Base-by-base conservation (phyloP, 2,797 vertebrate species). In the Rhinella marina region DNA sequence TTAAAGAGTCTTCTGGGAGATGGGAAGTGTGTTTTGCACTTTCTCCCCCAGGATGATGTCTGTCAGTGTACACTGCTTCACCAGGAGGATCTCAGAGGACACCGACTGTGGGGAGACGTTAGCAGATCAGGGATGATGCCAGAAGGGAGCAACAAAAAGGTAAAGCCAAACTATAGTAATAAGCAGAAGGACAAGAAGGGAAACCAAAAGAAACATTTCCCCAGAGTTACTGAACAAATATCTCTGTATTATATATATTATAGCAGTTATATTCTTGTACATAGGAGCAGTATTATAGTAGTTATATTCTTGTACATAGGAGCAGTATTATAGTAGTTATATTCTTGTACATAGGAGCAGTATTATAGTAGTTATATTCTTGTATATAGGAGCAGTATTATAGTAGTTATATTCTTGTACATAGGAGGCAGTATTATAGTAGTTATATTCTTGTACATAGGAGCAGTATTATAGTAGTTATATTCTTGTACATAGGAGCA, bases 1-100 rank as follows among this genome's bases (percentile, higher is more conserved):
- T 89, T 89, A 89, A 82, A 72, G 72, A 86, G 59, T 73, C 84
- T 61, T 72, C 79, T 50, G 88, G 88, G 84, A 82, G 70, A 82
- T 82, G 66, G 59, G 29, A 29, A 82, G 84, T 80, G 76, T 84
- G 82, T 85, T 66, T 81, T 86, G 86, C 79, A 88, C 70, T 41
- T 68, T 66, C 50, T 77, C 78, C 84, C 87, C 29, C 10, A 72
- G 70, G 68, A 21, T 8, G 27, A 82, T 70, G 68, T 85, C 70
- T 85, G 77, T 79, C 68, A 64, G 61, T 29, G 57, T 4, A 62
- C 17, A 1, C 50, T 29, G 86, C 54, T 52, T 25, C 48, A 29
- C 52, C 64, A 85, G 57, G 32, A 41, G 13, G 52, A 48, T 77
- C 70, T 66, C 70, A 6, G 23, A 82, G 25, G 81, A 82, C 72